Percentiles rank a stretch among this genome's conserved stretches.
Conservation (phyloP, 2,113 vertebrate genomes). For the Dicerorhinus sumatrensis region DNA sequence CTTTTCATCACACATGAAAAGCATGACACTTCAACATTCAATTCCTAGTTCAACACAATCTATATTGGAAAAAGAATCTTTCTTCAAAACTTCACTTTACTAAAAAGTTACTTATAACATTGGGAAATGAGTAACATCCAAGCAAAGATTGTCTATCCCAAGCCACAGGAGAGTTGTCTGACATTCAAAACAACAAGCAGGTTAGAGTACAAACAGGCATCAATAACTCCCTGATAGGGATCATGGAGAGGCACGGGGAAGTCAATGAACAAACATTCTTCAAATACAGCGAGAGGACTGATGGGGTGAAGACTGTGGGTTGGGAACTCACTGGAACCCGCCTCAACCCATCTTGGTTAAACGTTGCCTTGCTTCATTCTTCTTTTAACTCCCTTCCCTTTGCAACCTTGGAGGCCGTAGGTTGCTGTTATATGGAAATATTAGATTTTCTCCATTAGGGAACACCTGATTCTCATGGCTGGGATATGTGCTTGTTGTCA, state of each 20-base stretch:
- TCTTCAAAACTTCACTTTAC: slow-evolving; percentile 20
- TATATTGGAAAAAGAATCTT: neutral
- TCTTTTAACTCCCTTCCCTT: neutral
- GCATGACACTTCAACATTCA: neutral
- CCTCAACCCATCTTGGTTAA: neutral
- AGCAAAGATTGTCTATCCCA: neutral
- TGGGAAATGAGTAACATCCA: neutral
- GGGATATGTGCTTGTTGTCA: neutral
- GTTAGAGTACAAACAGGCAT: neutral
- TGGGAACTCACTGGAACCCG: neutral
- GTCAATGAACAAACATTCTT: neutral
- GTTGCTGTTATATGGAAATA: neutral
- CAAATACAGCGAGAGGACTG: neutral
- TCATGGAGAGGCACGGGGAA: neutral
- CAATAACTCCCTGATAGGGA: neutral
- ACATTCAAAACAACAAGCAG: neutral
- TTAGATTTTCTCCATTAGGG: neutral
- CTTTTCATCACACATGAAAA: neutral
- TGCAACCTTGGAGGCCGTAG: neutral
- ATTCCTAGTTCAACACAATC: neutral
- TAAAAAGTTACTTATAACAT: neutral
- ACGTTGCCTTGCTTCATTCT: neutral
- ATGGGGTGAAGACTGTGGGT: neutral
- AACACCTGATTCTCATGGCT: neutral
- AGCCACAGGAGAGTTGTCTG: neutral